phyloP scores from a whole-genome alignment of 2,888 invertebrate genomes.

The Gerris lacustris region DNA sequence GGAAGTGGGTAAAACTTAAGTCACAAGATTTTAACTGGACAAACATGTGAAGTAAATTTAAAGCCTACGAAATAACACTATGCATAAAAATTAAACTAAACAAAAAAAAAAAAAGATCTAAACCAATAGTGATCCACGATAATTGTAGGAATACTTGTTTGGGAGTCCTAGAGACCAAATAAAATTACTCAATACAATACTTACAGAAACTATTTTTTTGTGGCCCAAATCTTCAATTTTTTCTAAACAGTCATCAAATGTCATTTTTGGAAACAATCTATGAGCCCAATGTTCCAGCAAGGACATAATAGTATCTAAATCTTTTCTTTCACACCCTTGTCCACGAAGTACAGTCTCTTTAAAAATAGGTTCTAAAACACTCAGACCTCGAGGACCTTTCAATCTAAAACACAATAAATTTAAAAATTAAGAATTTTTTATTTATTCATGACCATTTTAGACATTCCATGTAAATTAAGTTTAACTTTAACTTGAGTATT shows the following conservation, averaged over 20 bases:
- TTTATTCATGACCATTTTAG: neutral
- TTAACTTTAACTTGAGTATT: neutral
- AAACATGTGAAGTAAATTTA: no score
- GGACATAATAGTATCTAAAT: slow-evolving; percentile 66
- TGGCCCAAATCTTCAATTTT: slow-evolving; percentile 67
- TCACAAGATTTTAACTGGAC: no score
- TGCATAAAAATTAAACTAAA: no score
- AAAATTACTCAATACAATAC: slow-evolving; percentile 21
- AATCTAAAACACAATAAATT: slow-evolving; percentile 11
- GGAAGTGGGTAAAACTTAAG: no score
- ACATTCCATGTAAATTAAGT: neutral
- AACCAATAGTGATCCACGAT: no score
- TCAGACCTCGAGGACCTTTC: slow-evolving; percentile 46
- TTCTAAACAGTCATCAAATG: slow-evolving; percentile 74
- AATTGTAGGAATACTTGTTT: no score
- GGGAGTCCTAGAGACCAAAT: no score
- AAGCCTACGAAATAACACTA: no score
- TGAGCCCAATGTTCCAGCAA: slow-evolving; percentile 89
- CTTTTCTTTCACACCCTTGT: slow-evolving; percentile 68
- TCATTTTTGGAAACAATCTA: slow-evolving; percentile 74
- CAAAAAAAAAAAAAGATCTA: no score
- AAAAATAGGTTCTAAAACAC: slow-evolving; percentile 65
- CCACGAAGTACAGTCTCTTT: slow-evolving; percentile 70
- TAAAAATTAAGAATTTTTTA: neutral
- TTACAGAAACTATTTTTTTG: slow-evolving; percentile 65